Evolutionary conservation across 1,140 invertebrate species (phyloP), one percentile per base, ranked within the genome.

Genomic region (Lepidurus couesii): DNA sequence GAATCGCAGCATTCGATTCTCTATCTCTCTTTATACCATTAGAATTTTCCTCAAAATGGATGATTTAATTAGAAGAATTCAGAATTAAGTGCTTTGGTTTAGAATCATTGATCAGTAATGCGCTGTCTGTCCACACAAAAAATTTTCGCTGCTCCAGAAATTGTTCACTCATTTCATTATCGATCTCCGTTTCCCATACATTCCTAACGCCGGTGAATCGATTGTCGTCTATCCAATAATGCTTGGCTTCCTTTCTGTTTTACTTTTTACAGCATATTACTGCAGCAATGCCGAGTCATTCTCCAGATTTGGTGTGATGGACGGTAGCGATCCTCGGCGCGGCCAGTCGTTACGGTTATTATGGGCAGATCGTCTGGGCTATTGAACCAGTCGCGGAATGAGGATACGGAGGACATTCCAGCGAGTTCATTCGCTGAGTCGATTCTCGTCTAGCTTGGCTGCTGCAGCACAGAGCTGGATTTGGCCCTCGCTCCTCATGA

Each of bases 321-420:
- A 65, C 53, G 53, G 16, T 13, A 11, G 53, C 53, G 53, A 65
- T 65, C 53, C 13, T 21, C 21, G 16, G 16, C 53, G 21, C 53
- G 53, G 13, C 53, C 53, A 65, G 53, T 65, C 53, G 53, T 65
- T 65, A 65, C 53, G 53, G 21, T 47, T 65, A 65, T 65, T 65
- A 65, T 65, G 53, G 53, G 53, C 53, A 65, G 53, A 65, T 65
- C 53, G 53, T 65, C 53, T 65, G 53, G 53, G 53, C 53, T 65
- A 65, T 65, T 65, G 53, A 65, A 65, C 53, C 53, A 65, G 53
- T 65, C 53, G 53, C 53, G 53, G 53, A 65, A 65, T 65, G 53
- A 65, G 53, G 53, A 65, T 65, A 65, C 53, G 53, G 53, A 65
- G 53, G 16, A 21, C 53, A 65, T 65, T 65, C 53, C 53, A 65